Conservation (phyloP, 2,888 invertebrate species). For the Carterocephalus palaemon region DNA sequence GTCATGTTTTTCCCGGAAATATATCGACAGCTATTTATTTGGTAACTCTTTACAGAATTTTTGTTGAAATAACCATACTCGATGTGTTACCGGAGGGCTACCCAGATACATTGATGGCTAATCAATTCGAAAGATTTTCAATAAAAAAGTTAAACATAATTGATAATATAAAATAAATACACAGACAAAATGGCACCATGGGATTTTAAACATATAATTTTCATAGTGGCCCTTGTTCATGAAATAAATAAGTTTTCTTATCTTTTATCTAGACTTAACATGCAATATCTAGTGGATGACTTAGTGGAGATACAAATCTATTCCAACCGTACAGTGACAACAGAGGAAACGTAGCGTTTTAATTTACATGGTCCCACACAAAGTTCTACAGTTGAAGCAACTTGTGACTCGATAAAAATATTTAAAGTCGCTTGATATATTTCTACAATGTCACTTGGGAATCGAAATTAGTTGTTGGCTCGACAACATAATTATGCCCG, state of each 20-base stretch:
- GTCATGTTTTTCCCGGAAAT: too few relatives aligned
- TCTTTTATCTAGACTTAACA: conserved; percentile 26
- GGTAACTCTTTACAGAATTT: too few relatives aligned
- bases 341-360: neutral
- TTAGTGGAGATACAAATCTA: conserved; percentile 26
- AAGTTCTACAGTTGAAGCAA: conserved; percentile 1
- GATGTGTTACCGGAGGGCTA: too few relatives aligned
- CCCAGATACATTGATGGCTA: too few relatives aligned
- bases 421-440: conserved; percentile 3
- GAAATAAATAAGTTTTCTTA: conserved; percentile 32
- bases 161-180: neutral
- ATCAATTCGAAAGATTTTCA: too few relatives aligned
- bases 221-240: conserved; percentile 58
- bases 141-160: too few relatives aligned
- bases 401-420: neutral
- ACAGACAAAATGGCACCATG: conserved; percentile 63
- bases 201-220: conserved; percentile 70
- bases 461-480: too few relatives aligned
- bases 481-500: too few relatives aligned
- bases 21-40: too few relatives aligned
- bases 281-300: conserved; percentile 21
- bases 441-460: neutral
- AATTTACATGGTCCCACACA: neutral
- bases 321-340: conserved; percentile 8
- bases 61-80: too few relatives aligned